Evolutionary conservation across 2,797 vertebrate genomes (phyloP).

Genomic region (Okamejei kenojei): DNA sequence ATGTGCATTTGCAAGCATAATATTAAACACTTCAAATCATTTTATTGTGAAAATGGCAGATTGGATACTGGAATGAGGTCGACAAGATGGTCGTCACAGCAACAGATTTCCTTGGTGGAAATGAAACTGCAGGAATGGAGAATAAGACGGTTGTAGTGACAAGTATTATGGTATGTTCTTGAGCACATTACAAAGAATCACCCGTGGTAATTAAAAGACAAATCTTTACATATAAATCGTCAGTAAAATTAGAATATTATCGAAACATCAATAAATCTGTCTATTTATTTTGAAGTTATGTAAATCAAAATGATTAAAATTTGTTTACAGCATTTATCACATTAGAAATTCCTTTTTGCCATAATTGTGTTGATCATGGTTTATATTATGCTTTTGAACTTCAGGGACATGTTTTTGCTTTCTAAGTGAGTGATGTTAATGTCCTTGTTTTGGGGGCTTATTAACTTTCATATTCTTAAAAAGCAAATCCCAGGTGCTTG

Average conservation of each 20-base stretch:
- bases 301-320: not conserved
- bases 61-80: conserved; percentile 97
- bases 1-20: not conserved
- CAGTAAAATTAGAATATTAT: not conserved
- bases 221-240: not conserved
- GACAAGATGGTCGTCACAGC: conserved; percentile 98
- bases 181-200: not conserved
- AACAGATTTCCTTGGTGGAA: conserved; percentile 77
- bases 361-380: not conserved
- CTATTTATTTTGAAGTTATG: not conserved
- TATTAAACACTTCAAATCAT: not conserved
- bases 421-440: not conserved
- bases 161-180: conserved; percentile 84
- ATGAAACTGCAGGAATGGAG: conserved; percentile 88
- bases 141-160: conserved; percentile 98
- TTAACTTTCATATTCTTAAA: not conserved
- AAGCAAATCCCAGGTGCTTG: not conserved
- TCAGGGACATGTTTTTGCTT: not conserved
- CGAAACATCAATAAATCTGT: not conserved
- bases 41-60: conserved; percentile 57
- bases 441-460: not conserved
- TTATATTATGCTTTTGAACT: not conserved
- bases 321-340: not conserved
- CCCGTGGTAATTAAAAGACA: not conserved
- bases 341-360: not conserved